These are phyloP conservation scores for Microplitis manilae DNA, from an alignment of 2,888 invertebrate species.

Conservation along the genomic window DNA sequence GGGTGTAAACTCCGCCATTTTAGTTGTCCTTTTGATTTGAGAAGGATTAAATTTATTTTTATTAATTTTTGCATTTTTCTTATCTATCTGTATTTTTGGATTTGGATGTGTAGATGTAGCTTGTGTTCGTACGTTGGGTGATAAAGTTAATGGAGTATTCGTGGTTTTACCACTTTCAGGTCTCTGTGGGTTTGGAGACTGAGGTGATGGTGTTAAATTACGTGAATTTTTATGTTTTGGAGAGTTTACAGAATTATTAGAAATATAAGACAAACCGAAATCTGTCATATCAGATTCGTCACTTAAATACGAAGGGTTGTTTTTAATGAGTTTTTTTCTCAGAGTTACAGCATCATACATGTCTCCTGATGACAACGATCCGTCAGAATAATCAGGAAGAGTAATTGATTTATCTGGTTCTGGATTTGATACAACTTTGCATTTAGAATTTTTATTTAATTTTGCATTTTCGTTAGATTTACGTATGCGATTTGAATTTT, in stretches of 20 bases:
- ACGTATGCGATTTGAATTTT: too few relatives aligned
- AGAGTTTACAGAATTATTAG: not conserved
- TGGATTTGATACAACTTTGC: not conserved
- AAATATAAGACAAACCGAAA: not conserved
- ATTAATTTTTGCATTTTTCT: too few relatives aligned
- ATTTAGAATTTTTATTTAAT: not conserved
- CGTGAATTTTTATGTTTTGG: not conserved
- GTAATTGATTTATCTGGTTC: not conserved
- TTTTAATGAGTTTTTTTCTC: not conserved
- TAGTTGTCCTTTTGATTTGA: too few relatives aligned
- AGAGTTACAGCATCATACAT: not conserved
- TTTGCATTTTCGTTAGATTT: not conserved
- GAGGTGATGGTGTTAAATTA: not conserved
- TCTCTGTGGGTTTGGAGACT: not conserved
- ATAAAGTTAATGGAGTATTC: not conserved
- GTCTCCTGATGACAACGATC: not conserved
- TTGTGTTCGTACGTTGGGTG: too few relatives aligned
- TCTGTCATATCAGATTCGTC: not conserved
- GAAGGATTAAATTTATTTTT: too few relatives aligned
- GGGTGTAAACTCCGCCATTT: too few relatives aligned
- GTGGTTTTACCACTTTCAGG: not conserved
- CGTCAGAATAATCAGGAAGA: not conserved
- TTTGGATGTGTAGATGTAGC: too few relatives aligned
- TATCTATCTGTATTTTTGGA: too few relatives aligned
- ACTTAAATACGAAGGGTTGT: not conserved